Evolutionary conservation across 2,797 vertebrate genomes (phyloP).

Genomic region (Octomys mimax): DNA sequence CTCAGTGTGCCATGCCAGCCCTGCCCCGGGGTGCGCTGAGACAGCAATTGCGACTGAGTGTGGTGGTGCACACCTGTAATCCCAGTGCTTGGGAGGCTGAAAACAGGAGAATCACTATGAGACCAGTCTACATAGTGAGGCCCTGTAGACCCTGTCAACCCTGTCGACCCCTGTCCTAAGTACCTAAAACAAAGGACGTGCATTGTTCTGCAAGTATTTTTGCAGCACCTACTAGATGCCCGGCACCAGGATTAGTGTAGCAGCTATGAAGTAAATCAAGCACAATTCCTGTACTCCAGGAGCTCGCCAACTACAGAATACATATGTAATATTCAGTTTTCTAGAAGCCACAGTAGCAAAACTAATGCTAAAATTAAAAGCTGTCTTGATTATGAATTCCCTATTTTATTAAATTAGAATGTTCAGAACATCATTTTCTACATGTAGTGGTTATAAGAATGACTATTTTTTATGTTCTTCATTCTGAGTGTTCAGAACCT

Average conservation of each 20-base stretch:
- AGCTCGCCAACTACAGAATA: not conserved
- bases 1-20: too few relatives aligned
- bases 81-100: too few relatives aligned
- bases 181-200: not conserved
- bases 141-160: too few relatives aligned
- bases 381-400: not conserved
- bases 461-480: not conserved
- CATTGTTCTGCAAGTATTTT: not conserved
- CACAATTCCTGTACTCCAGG: not conserved
- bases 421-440: not conserved
- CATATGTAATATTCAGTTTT: not conserved
- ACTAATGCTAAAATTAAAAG: conserved; percentile 10
- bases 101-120: too few relatives aligned
- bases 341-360: not conserved
- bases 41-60: too few relatives aligned
- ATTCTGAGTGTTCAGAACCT: not conserved
- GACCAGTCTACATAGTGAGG: too few relatives aligned
- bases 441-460: not conserved
- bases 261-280: not conserved
- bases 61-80: too few relatives aligned
- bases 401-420: conserved; percentile 28
- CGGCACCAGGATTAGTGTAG: not conserved
- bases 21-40: too few relatives aligned
- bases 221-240: not conserved
- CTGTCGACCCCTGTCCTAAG: too few relatives aligned